These are phyloP conservation scores for Odontothrips loti DNA, from an alignment of 2,888 invertebrate species.

Conservation along the genomic window DNA sequence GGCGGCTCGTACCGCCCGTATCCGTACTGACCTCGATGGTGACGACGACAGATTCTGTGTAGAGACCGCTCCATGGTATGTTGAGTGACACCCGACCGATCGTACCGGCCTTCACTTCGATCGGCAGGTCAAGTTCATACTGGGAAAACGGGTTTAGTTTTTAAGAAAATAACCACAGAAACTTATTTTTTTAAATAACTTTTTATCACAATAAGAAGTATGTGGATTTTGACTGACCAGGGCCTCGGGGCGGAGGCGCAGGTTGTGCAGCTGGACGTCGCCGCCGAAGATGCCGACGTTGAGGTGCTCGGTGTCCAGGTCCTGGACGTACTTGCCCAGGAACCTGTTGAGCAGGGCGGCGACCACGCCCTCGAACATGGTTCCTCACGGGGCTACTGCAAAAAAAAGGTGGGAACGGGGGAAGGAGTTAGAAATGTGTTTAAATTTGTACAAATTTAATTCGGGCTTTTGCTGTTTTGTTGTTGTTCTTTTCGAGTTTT, in stretches of 20 bases:
- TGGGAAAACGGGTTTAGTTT: constrained; percentile 51
- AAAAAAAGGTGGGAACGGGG: too few relatives aligned
- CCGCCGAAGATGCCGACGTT: constrained; percentile 81
- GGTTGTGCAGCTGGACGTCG: constrained; percentile 69
- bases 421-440: too few relatives aligned
- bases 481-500: too few relatives aligned
- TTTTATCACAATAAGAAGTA: too few relatives aligned
- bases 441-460: too few relatives aligned
- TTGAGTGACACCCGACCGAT: constrained; percentile 69
- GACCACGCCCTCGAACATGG: constrained; percentile 74
- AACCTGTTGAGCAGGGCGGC: constrained; percentile 74
- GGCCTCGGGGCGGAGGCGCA: constrained; percentile 75
- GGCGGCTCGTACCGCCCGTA: too few relatives aligned
- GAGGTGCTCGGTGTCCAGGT: constrained; percentile 76
- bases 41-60: constrained; percentile 67
- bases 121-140: constrained; percentile 75
- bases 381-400: background rate
- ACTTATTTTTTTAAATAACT: constrained; percentile 20
- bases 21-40: constrained; percentile 57
- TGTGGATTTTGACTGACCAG: constrained; percentile 71
- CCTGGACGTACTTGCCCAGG: constrained; percentile 75
- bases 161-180: too few relatives aligned
- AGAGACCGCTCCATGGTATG: constrained; percentile 75
- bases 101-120: constrained; percentile 75
- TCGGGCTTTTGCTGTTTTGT: too few relatives aligned